These are phyloP conservation scores for Acrossocheilus wenchowensis DNA, from an alignment of 2,797 vertebrate genomes.

Conservation along the genomic window DNA sequence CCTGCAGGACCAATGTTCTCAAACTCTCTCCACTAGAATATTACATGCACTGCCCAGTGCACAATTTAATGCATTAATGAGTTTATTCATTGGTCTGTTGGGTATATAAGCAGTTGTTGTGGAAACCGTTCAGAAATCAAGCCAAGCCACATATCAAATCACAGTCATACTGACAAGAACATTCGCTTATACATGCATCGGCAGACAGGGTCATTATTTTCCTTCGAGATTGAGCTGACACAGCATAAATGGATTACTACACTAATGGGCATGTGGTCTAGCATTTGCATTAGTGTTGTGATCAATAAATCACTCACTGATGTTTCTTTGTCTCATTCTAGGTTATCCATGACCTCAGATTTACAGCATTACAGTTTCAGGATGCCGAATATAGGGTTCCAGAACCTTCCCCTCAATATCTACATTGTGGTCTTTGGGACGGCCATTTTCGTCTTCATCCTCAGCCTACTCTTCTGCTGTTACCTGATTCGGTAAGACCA, in stretches of 20 bases:
- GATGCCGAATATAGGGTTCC: constrained; percentile 99
- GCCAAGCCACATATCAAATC: constrained; percentile 9
- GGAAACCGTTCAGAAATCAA: constrained; percentile 39
- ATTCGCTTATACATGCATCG: neutral
- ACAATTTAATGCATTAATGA: constrained; percentile 37
- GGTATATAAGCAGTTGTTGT: constrained; percentile 45
- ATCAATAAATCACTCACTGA: constrained; percentile 21
- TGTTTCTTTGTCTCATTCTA: constrained; percentile 40
- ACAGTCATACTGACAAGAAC: constrained; percentile 17
- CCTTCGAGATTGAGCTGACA: constrained; percentile 3
- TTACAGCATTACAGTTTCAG: constrained; percentile 97
- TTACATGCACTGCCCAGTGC: constrained; percentile 1
- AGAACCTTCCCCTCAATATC: constrained; percentile 99
- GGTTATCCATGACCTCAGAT: constrained; percentile 96
- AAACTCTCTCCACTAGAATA: constrained; percentile 31
- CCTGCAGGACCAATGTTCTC: constrained; percentile 51
- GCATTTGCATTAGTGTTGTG: constrained; percentile 5
- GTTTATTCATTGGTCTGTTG: constrained; percentile 31
- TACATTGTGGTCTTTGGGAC: constrained; percentile 99
- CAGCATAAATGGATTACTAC: neutral
- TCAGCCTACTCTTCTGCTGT: constrained; percentile 99
- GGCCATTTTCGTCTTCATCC: constrained; percentile 98
- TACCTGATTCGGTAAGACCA: constrained; percentile 94
- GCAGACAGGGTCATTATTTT: neutral
- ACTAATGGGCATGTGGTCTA: constrained; percentile 26